Conservation (phyloP, 2,113 vertebrate species). For the Leucoraja erinaceus region DNA sequence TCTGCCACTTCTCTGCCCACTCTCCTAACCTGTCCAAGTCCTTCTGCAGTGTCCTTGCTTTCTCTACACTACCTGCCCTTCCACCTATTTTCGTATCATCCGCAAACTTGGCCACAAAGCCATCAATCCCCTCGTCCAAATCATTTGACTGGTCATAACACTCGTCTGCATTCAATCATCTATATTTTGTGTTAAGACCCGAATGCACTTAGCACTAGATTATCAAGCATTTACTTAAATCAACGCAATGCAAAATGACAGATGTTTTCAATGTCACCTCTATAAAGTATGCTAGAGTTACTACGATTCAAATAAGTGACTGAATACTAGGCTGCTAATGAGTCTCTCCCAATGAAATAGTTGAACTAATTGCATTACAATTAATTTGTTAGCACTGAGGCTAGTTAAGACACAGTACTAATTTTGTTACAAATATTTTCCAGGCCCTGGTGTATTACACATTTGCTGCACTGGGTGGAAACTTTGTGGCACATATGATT, state of each 20-base stretch:
- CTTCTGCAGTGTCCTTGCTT: too few species aligned
- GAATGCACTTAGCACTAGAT: background rate
- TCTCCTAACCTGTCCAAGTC: too few species aligned
- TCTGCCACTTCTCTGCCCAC: too few species aligned
- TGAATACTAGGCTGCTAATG: background rate
- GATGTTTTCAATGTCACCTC: background rate
- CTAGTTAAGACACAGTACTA: background rate
- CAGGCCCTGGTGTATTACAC: slow-evolving; percentile 57
- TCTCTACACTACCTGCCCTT: too few species aligned
- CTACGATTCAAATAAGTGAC: background rate
- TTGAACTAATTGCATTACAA: background rate
- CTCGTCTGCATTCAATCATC: background rate
- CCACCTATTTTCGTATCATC: too few species aligned
- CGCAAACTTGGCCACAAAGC: too few species aligned
- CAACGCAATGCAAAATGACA: background rate
- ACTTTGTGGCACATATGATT: slow-evolving; percentile 55
- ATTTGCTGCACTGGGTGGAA: slow-evolving; percentile 55
- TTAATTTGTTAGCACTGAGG: background rate
- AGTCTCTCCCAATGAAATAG: background rate
- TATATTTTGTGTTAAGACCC: background rate
- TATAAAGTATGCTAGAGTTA: background rate
- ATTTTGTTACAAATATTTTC: slow-evolving; percentile 24
- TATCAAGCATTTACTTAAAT: background rate
- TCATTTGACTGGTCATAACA: background rate
- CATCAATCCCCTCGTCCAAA: too few species aligned